phyloP scores from a whole-genome alignment of 2,113 vertebrate species.

The Gadus chalcogrammus region DNA sequence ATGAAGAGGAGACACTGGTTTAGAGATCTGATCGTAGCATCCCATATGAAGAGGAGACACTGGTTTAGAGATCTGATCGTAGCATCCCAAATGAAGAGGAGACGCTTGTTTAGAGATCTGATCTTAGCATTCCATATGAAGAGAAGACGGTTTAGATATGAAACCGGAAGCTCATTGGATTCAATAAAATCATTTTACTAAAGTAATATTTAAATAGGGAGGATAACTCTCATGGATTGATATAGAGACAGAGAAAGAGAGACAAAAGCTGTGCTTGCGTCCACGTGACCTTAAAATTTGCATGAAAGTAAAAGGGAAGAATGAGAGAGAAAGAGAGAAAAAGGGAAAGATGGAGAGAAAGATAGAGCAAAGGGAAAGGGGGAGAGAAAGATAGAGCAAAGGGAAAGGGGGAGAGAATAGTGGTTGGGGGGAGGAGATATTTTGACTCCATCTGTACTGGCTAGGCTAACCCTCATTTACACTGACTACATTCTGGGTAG shows the following conservation, averaged over 20 bases:
- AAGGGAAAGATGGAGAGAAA: neutral
- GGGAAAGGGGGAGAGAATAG: slow-evolving; percentile 20
- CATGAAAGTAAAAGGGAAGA: neutral
- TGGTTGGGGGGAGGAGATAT: too few relatives aligned
- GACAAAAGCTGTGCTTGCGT: neutral
- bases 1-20: too few relatives aligned
- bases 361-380: slow-evolving; percentile 32
- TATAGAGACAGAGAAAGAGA: too few relatives aligned
- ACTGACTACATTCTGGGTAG: too few relatives aligned
- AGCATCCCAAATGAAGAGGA: too few relatives aligned
- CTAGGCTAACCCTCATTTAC: too few relatives aligned
- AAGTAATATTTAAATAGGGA: neutral
- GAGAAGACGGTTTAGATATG: slow-evolving; percentile 52
- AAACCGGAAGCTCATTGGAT: slow-evolving; percentile 34
- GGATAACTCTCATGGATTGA: too few relatives aligned
- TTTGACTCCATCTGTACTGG: too few relatives aligned
- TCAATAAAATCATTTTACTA: slow-evolving; percentile 40
- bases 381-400: slow-evolving; percentile 19
- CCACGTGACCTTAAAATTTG: neutral
- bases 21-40: too few relatives aligned
- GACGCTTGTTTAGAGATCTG: too few relatives aligned
- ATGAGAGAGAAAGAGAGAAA: slow-evolving; percentile 1
- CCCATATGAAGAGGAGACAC: too few relatives aligned
- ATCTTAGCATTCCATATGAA: slow-evolving; percentile 32
- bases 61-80: too few relatives aligned